A percentile compares a stretch with the other conserved stretches of the same genome.
Evolutionary conservation across 2,797 vertebrate genomes (phyloP).

Genomic region (Margarornis squamiger): DNA sequence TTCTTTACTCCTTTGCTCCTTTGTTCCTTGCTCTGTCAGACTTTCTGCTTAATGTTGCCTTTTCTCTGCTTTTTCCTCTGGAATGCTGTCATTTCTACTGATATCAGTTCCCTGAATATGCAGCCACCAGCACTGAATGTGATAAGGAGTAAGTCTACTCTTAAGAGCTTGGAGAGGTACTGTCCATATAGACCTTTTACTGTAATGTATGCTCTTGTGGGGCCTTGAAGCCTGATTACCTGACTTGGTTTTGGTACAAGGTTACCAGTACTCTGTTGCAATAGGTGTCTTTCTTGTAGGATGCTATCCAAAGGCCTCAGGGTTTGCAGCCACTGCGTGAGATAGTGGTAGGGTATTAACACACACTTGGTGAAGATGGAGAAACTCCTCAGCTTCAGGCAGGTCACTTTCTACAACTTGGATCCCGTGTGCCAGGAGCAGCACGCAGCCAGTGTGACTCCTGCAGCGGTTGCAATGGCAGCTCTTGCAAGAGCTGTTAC

Average conservation of each 20-base stretch:
- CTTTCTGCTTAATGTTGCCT: background rate
- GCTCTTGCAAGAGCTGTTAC: background rate
- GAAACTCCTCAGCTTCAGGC: background rate
- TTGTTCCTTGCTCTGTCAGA: background rate
- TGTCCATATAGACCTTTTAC: background rate
- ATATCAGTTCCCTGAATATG: background rate
- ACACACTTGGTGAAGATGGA: background rate
- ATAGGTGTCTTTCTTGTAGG: background rate
- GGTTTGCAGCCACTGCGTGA: background rate
- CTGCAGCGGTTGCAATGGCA: fast-evolving
- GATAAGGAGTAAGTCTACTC: background rate
- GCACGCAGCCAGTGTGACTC: background rate
- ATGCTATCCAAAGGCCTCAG: background rate
- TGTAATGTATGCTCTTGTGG: background rate
- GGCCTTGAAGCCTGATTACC: background rate
- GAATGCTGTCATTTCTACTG: background rate
- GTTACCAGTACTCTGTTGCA: background rate
- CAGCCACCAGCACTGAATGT: background rate
- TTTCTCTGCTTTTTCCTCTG: background rate
- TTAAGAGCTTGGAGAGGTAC: background rate
- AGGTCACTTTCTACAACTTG: background rate
- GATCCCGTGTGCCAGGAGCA: background rate
- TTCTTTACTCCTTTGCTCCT: background rate
- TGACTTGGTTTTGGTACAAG: background rate
- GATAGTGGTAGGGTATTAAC: background rate